Conservation (phyloP, 2,113 vertebrate genomes). For the Neopipo cinnamomea region DNA sequence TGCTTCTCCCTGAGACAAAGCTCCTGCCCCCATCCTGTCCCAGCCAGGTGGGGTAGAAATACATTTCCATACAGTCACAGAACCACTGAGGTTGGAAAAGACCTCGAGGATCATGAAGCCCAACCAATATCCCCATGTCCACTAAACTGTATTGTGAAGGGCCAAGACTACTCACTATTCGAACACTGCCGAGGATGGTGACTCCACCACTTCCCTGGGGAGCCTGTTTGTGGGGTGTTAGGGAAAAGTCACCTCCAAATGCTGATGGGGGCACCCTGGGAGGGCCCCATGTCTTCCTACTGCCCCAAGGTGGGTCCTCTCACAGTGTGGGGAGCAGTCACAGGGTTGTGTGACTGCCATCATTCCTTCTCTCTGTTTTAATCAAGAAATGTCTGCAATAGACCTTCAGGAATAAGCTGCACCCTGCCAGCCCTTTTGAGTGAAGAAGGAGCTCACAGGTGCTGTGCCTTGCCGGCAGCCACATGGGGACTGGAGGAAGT, state of each 20-base stretch:
- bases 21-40: not conserved
- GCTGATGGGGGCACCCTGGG: not conserved
- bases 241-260: not conserved
- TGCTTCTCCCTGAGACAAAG: not conserved
- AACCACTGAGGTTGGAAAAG: not conserved
- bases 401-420: not conserved
- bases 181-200: not conserved
- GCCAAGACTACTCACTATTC: not conserved
- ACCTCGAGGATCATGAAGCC: not conserved
- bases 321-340: rapidly evolving
- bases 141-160: rapidly evolving
- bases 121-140: rapidly evolving
- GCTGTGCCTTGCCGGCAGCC: not conserved
- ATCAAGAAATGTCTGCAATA: not conserved
- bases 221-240: not conserved
- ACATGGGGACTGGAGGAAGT: rapidly evolving
- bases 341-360: rapidly evolving
- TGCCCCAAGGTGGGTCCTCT: not conserved
- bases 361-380: not conserved
- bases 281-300: not conserved
- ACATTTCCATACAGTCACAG: too few species aligned
- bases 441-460: not conserved
- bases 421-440: rapidly evolving
- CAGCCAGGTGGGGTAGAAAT: rapidly evolving
- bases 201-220: not conserved